A percentile compares a stretch with the other conserved stretches of the same genome.
Conservation (phyloP, 2,797 vertebrate genomes). For the Bufotes viridis region DNA sequence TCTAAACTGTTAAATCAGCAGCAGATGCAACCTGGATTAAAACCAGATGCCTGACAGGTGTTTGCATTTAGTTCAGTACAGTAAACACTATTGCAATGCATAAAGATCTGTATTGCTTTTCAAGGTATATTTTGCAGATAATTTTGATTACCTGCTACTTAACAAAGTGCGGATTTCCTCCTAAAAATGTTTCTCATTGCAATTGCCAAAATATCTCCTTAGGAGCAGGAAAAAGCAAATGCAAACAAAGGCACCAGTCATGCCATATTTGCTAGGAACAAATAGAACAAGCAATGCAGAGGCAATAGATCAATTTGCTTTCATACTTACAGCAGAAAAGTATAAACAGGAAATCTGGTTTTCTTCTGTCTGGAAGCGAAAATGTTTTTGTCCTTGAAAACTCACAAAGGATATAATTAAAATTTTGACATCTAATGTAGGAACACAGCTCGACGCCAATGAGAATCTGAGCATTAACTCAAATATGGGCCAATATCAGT, state of each 20-base stretch:
- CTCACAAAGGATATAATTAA: conserved; percentile 53
- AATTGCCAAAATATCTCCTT: conserved; percentile 13
- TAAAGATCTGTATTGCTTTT: conserved; percentile 13
- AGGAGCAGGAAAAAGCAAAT: conserved; percentile 4
- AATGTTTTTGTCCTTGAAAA: conserved; percentile 58
- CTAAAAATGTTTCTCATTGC: conserved; percentile 17
- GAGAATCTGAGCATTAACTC: conserved; percentile 45
- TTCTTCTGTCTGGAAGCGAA: conserved; percentile 42
- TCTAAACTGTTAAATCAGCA: conserved; percentile 40
- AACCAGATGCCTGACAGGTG: conserved; percentile 54
- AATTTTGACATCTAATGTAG: conserved; percentile 46
- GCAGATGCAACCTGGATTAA: conserved; percentile 51
- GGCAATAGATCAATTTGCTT: conserved; percentile 44
- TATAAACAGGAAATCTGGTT: conserved; percentile 26
- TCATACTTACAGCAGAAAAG: conserved; percentile 24
- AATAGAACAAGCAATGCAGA: conserved; percentile 40
- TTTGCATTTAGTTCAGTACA: conserved; percentile 17
- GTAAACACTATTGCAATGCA: conserved; percentile 31
- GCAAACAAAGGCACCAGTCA: conserved; percentile 41
- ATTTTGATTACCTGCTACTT: conserved; percentile 40
- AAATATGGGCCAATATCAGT: conserved; percentile 18
- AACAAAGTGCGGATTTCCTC: conserved; percentile 5
- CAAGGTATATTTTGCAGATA: conserved; percentile 43
- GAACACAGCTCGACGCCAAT: conserved; percentile 41
- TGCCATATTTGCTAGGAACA: conserved; percentile 37